Percentiles rank a stretch among this genome's conserved stretches.
These are phyloP conservation scores for Cygnus buccinator DNA, from an alignment of 2,113 vertebrate genomes.

Conservation along the genomic window DNA sequence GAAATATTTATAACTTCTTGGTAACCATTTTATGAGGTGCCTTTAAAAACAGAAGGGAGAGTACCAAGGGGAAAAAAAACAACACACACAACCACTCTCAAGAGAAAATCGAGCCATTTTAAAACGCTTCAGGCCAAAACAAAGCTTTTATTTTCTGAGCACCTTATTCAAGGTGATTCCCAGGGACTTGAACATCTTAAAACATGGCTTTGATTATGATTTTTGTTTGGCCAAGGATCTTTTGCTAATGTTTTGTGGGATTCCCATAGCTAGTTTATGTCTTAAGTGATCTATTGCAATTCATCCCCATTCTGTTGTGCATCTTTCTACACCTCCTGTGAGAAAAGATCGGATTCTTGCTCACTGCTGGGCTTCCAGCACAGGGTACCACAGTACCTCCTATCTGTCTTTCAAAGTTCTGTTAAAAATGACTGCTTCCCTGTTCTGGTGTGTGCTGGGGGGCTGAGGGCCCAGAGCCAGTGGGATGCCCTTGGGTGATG, in stretches of 20 bases:
- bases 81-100: background rate
- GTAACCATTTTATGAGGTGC: background rate
- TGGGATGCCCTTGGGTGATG: background rate
- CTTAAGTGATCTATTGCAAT: rapidly evolving
- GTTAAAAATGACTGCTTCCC: rapidly evolving
- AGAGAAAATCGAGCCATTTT: rapidly evolving
- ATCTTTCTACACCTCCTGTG: background rate
- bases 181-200: background rate
- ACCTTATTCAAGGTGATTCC: background rate
- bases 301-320: background rate
- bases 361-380: rapidly evolving
- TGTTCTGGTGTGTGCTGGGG: rapidly evolving
- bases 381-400: rapidly evolving
- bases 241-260: rapidly evolving
- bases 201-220: background rate
- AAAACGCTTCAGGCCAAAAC: background rate
- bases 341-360: background rate
- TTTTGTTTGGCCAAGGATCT: background rate
- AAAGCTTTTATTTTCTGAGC: background rate
- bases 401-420: rapidly evolving
- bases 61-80: rapidly evolving
- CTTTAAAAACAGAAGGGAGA: background rate
- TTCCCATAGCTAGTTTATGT: rapidly evolving
- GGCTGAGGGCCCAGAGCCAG: rapidly evolving
- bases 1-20: background rate